Evolutionary conservation across 2,888 invertebrate species (phyloP).

Genomic region (Labia minor): DNA sequence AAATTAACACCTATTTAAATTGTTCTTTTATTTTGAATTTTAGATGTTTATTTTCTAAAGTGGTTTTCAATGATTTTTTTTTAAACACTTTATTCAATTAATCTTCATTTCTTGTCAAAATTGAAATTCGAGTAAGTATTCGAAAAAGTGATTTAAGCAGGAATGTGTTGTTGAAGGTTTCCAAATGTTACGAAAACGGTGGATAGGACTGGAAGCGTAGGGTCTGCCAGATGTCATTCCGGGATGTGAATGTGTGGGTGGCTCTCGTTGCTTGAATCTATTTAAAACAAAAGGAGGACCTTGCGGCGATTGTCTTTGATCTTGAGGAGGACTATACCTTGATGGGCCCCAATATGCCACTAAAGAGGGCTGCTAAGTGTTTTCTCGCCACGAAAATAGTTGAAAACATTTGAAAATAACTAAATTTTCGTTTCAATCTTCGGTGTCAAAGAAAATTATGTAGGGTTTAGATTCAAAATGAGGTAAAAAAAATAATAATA

Average conservation of each 20-base stretch:
- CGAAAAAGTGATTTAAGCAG: neutral
- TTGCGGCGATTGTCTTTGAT: neutral
- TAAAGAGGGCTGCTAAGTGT: neutral
- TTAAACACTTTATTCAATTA: no score
- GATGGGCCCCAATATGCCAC: neutral
- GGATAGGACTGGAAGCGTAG: neutral
- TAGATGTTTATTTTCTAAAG: no score
- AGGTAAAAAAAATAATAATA: neutral
- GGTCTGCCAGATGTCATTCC: neutral
- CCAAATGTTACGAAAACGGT: neutral
- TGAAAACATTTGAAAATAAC: conserved; percentile 8
- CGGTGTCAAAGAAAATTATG: no score
- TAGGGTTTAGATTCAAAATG: no score
- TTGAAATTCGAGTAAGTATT: neutral
- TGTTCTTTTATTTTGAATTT: no score
- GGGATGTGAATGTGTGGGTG: neutral
- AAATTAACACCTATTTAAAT: no score
- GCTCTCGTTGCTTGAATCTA: no score
- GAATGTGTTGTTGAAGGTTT: neutral
- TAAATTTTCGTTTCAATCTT: neutral
- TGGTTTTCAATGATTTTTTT: no score
- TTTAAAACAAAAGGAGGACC: neutral
- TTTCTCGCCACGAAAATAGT: neutral
- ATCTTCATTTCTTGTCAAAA: neutral
- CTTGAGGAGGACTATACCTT: no score